phyloP scores from a whole-genome alignment of 2,113 vertebrate species.

The Fregata magnificens region DNA sequence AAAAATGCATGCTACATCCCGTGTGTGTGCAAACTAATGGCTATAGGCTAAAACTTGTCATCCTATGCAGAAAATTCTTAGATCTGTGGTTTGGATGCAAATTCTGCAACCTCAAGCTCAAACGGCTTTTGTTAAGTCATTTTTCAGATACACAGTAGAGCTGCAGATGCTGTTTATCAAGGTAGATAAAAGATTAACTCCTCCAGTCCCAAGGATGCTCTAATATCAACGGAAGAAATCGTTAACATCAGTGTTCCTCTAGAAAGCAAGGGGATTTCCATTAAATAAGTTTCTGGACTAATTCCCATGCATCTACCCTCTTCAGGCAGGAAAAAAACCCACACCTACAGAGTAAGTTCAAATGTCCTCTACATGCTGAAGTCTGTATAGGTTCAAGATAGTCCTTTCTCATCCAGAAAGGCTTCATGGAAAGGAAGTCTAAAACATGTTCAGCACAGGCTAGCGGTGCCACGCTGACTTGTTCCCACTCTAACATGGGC shows the following conservation, averaged over 20 bases:
- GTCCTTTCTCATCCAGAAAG: not conserved
- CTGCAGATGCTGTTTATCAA: not conserved
- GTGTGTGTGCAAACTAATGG: not conserved
- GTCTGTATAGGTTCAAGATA: not conserved
- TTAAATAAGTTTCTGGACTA: not conserved
- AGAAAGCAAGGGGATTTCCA: not conserved
- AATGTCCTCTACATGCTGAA: not conserved
- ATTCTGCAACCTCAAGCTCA: not conserved
- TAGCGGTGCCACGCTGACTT: not conserved
- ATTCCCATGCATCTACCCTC: not conserved
- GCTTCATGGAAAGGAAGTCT: not conserved
- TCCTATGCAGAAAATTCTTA: not conserved
- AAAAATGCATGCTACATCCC: conserved; percentile 12
- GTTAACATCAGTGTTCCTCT: not conserved
- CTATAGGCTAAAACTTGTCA: not conserved
- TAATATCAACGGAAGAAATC: not conserved
- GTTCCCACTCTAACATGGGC: not conserved
- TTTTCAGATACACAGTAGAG: not conserved
- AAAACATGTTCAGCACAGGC: not conserved
- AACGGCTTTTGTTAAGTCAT: not conserved
- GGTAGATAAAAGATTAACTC: not conserved
- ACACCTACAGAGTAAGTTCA: not conserved
- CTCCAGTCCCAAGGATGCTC: not conserved
- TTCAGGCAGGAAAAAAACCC: not conserved
- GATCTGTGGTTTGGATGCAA: not conserved